A percentile compares a stretch with the other conserved stretches of the same genome.
Evolutionary conservation across 2,797 vertebrate species (phyloP).

Genomic region (Mycteria americana): DNA sequence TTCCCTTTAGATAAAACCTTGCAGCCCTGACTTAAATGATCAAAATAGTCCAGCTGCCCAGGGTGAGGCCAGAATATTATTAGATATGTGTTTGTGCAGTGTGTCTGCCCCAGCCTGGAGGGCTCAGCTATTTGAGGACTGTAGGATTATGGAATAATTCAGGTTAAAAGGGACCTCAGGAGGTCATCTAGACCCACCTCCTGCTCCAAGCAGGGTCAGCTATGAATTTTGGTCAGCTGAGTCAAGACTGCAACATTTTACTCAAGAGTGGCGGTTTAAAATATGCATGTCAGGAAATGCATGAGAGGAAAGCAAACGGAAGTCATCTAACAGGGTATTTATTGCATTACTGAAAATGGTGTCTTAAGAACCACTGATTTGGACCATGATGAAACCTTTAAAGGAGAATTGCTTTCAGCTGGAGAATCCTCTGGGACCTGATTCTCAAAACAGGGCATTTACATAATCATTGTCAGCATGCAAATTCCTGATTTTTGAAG

Average conservation of each 20-base stretch:
- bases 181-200: not conserved
- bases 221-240: not conserved
- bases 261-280: not conserved
- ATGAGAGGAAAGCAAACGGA: not conserved
- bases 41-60: not conserved
- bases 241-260: not conserved
- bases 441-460: slow-evolving; percentile 36
- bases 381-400: slow-evolving; percentile 39
- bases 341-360: not conserved
- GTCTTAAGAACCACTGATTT: slow-evolving; percentile 5
- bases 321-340: not conserved
- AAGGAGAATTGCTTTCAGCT: slow-evolving; percentile 44
- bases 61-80: not conserved
- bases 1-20: not conserved
- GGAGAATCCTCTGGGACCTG: slow-evolving; percentile 13
- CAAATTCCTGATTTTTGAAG: slow-evolving; percentile 45
- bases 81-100: not conserved
- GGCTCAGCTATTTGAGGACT: not conserved
- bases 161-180: not conserved
- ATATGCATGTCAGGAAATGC: not conserved
- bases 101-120: not conserved
- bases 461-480: slow-evolving; percentile 51
- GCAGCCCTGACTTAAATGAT: not conserved
- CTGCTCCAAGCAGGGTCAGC: not conserved
- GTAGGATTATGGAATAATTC: not conserved